These are phyloP conservation scores for Grallaria varia DNA, from an alignment of 2,113 vertebrate genomes.

Conservation along the genomic window DNA sequence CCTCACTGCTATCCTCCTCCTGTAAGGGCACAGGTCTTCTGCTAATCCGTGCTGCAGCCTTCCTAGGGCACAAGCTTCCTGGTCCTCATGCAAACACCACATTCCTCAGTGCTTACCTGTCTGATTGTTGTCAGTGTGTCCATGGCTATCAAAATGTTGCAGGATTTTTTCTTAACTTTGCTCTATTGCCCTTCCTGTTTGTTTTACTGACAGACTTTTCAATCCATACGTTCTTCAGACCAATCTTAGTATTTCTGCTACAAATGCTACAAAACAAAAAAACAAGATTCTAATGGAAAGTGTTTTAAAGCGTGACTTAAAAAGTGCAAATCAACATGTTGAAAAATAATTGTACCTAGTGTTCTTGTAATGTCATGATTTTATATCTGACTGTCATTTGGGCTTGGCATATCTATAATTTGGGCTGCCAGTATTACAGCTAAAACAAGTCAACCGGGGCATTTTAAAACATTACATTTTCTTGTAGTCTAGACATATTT, in stretches of 20 bases:
- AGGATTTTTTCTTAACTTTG: accelerated
- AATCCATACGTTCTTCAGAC: background rate
- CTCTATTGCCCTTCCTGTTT: background rate
- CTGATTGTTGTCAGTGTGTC: background rate
- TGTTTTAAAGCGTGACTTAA: background rate
- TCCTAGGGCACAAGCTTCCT: background rate
- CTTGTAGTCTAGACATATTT: background rate
- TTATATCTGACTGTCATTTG: background rate
- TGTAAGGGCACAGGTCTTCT: background rate
- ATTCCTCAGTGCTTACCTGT: background rate
- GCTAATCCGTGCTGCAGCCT: background rate
- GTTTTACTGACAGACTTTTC: background rate
- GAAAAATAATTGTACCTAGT: background rate
- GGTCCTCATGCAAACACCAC: background rate
- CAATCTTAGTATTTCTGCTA: background rate
- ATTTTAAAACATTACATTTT: background rate
- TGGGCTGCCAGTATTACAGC: background rate
- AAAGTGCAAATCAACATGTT: background rate
- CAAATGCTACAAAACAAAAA: background rate
- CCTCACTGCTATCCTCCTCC: background rate
- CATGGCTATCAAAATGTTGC: background rate
- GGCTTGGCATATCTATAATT: background rate
- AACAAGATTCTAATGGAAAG: background rate
- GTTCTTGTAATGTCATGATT: background rate
- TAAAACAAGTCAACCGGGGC: background rate